Percentiles rank a stretch among this genome's conserved stretches.
Conservation (phyloP, 64 coral and sea anemone genomes). For the Catalaphyllia jardinei region DNA sequence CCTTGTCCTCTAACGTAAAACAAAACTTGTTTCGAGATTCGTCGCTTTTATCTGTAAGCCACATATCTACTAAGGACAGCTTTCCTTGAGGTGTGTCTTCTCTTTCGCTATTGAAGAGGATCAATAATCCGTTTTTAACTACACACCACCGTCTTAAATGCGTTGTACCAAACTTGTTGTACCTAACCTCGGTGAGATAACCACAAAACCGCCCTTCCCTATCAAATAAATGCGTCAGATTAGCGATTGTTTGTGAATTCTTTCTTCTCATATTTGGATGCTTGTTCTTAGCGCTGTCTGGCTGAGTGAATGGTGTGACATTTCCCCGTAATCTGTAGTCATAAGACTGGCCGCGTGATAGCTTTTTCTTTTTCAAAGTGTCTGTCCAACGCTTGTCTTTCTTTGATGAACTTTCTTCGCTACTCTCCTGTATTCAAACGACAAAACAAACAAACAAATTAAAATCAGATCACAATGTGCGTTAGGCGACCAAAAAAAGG, state of each 20-base stretch:
- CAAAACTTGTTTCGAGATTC: constrained; percentile 77
- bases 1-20: constrained; percentile 67
- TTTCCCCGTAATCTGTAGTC: constrained; percentile 42
- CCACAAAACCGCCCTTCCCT: constrained; percentile 87
- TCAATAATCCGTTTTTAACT: constrained; percentile 76
- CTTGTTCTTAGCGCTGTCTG: constrained; percentile 38
- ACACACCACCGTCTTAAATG: constrained; percentile 92
- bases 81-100: constrained; percentile 64
- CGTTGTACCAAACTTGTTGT: constrained; percentile 73
- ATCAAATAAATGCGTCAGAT: constrained; percentile 75
- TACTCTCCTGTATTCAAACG: constrained; percentile 39
- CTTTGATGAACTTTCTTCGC: constrained; percentile 47
- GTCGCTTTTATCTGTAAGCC: constrained; percentile 67
- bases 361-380: constrained; percentile 47
- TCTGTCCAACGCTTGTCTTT: constrained; percentile 85
- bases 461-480: too few relatives aligned
- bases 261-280: constrained; percentile 49
- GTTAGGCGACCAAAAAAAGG: too few relatives aligned
- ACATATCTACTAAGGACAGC: constrained; percentile 73
- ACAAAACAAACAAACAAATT: background rate
- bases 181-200: constrained; percentile 78
- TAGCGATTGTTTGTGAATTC: constrained; percentile 66
- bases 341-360: background rate
- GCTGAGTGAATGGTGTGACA: background rate
- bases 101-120: constrained; percentile 64